Conservation (phyloP, 2,113 vertebrate species). For the Pelecanus crispus region DNA sequence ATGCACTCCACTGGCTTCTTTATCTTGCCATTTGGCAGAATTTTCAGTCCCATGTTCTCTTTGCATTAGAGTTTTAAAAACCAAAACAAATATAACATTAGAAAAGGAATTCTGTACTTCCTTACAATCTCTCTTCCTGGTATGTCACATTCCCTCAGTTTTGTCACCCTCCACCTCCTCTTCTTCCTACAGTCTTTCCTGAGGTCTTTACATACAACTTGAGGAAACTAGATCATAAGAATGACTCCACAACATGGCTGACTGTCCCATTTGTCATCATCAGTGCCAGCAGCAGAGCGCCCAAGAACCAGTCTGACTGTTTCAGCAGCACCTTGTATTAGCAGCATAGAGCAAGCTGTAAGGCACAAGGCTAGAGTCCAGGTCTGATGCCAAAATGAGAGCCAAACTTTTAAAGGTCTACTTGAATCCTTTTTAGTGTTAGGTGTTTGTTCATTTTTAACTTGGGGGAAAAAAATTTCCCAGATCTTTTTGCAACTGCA, state of each 20-base stretch:
- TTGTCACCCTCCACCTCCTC: neutral
- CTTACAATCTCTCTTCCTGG: neutral
- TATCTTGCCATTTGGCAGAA: conserved; percentile 10
- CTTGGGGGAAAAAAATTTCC: too few relatives aligned
- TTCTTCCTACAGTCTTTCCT: neutral
- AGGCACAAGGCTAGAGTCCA: neutral
- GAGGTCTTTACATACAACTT: neutral
- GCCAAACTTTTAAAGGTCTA: neutral
- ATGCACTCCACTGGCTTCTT: neutral
- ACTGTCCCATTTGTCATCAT: neutral
- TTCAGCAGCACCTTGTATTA: neutral
- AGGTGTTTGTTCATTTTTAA: neutral
- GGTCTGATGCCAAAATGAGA: neutral
- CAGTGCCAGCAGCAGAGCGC: neutral
- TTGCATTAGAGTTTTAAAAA: neutral
- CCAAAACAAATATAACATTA: neutral
- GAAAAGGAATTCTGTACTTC: neutral
- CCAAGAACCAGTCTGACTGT: neutral
- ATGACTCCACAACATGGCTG: neutral
- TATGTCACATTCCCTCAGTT: neutral
- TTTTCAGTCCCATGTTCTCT: conserved; percentile 11
- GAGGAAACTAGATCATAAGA: neutral
- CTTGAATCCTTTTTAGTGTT: neutral
- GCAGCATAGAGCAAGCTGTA: neutral
- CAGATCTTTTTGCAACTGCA: neutral